phyloP scores from a whole-genome alignment of 2,113 vertebrate species.

The Thymallus thymallus region DNA sequence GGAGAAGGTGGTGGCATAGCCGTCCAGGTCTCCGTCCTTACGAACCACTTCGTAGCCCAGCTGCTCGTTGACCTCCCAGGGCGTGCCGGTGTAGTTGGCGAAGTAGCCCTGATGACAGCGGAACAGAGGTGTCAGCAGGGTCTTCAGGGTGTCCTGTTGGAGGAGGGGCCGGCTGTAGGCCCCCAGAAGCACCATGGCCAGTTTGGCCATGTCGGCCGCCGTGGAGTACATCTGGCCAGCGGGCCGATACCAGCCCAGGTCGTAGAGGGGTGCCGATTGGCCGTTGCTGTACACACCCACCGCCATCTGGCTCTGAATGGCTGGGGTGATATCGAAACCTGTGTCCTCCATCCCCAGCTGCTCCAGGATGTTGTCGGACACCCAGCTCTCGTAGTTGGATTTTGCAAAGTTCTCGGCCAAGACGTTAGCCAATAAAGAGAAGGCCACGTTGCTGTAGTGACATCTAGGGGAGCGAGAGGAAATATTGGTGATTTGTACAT shows the following conservation, averaged over 20 bases:
- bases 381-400: constrained; percentile 84
- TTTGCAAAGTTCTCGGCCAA: constrained; percentile 75
- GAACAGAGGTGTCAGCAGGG: constrained; percentile 30
- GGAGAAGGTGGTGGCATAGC: constrained; percentile 85
- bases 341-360: constrained; percentile 74
- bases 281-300: constrained; percentile 83
- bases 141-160: constrained; percentile 78
- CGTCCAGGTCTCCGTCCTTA: constrained; percentile 90
- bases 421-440: constrained; percentile 85
- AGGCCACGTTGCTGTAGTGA: constrained; percentile 92
- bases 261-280: constrained; percentile 80
- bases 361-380: constrained; percentile 80
- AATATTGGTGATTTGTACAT: not conserved
- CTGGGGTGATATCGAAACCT: constrained; percentile 61
- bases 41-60: constrained; percentile 81
- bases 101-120: constrained; percentile 83
- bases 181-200: constrained; percentile 82
- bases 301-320: constrained; percentile 74
- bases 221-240: constrained; percentile 94
- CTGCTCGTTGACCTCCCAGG: constrained; percentile 88
- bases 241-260: constrained; percentile 90
- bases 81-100: constrained; percentile 84
- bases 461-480: constrained; percentile 71
- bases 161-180: constrained; percentile 71
- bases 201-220: constrained; percentile 83